Conservation (phyloP, 2,888 invertebrate genomes). For the Halocaridina rubra region DNA sequence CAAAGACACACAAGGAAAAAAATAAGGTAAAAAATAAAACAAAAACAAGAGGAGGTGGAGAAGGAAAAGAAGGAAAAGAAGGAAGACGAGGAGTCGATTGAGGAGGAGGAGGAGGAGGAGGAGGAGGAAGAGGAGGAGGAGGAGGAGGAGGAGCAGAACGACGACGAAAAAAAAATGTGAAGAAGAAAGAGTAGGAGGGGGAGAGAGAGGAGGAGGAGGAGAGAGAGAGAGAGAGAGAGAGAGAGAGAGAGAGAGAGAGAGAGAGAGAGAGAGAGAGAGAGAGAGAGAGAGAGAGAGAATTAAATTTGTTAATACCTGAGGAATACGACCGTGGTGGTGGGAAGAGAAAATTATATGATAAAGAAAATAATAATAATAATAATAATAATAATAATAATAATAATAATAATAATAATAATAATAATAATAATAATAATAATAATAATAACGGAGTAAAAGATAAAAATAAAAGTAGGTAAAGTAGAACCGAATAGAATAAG, state of each 20-base stretch:
- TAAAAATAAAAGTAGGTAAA: not conserved
- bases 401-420: not conserved
- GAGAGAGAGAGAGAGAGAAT: not conserved
- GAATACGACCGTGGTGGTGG: too few species aligned
- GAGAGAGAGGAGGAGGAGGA: not conserved
- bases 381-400: too few species aligned
- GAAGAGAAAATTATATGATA: too few species aligned
- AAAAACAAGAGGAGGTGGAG: too few species aligned
- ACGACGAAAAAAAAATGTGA: not conserved
- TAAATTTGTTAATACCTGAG: too few species aligned
- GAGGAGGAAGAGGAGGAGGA: too few species aligned
- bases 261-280: not conserved
- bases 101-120: not conserved
- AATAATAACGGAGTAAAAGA: not conserved
- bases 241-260: not conserved
- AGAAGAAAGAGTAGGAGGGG: not conserved
- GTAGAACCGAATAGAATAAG: too few species aligned
- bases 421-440: not conserved
- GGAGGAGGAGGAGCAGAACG: not conserved
- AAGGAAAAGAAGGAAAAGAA: not conserved
- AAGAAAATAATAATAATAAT: too few species aligned
- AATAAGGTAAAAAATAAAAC: too few species aligned
- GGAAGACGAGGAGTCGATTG: not conserved
- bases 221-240: not conserved
- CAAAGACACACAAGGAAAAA: too few species aligned